Base-by-base conservation (phyloP, 2,113 vertebrate species). In the Mirounga angustirostris region DNA sequence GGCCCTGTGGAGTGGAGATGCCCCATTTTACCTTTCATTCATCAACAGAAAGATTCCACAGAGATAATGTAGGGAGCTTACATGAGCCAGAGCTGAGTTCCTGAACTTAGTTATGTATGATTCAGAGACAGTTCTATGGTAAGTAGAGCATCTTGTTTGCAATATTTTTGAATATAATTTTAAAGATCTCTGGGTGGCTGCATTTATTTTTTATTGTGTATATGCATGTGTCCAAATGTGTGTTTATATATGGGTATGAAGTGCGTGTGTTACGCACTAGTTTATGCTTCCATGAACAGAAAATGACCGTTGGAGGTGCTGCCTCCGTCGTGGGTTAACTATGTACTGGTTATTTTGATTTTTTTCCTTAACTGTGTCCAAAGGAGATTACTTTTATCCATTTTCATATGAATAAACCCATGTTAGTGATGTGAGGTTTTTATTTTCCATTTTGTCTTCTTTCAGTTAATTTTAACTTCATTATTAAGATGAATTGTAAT, bases 381-480 rank as follows among this genome's bases (percentile, higher is more conserved):
- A 1, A 61, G 69, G 73, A 85, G 50, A 96, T 96, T 74, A 83
- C 8, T 98, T 98, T 94, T 94, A 97, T 97, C 36, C 9, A 74
- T 97, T 97, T 95, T 98, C 86, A 80, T 30, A 96, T 97, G 58
- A 97, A 97, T 95, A 98, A 98, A 96, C 5, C 2, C 59, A 54
- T 97, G 82, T 65, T 96, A 91, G 56, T 52, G 92, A 21, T 80
- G 30, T 63, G 40, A 96, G n/a, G 24, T 10, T 13, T 84, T 94
- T 91, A 54, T 46, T 1, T 2, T 1, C 30, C n/a, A 78, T 96
- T 97, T 98, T 97, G 15, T 97, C 93, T 95, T 95, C 80, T 98
- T 98, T 98, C 96, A 97, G 81, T 98, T 99, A 98, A 98, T 98
- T 99, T 98, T 98, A 98, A 98, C 94, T 99, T 98, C 92, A 98